Base-by-base conservation (phyloP, 2,888 invertebrate species). In the Strigamia maritima region DNA sequence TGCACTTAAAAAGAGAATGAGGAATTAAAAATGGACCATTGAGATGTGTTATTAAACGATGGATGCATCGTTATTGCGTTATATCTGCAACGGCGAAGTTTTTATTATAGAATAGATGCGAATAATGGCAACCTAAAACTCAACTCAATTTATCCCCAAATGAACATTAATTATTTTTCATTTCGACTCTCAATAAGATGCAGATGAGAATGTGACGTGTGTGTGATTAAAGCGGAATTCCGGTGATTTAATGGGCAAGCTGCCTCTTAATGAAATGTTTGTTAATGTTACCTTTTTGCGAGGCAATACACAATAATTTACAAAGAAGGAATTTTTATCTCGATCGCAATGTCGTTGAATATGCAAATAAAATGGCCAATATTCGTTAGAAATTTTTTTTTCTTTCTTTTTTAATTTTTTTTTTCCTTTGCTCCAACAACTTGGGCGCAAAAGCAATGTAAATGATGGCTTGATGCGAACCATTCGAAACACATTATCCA, bases 281-380 rank as follows among this genome's bases (percentile, higher is more conserved):
- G 65, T 65, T 65, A 65, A 65, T 65, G 65, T 65, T 65, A 65
- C 65, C 65, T 65, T 65, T 65, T 65, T 35, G 75, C 35, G 31
- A 75, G 75, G 75, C 75, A 75, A 75, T 75, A 75, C 75, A 75
- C 40, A 75, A 75, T 75, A 75, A 75, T 75, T 75, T 75, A 75
- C 75, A 75, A 75, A 75, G 31, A n/a, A 40, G 40, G 40, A 40
- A 75, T 75, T 75, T 65, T 65, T 65, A 65, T 65, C 65, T 65
- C 65, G 65, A 65, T 28, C 35, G 49, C 75, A 35, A 31, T 12
- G 49, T 35, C 40, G 22, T 22, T 75, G 75, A 75, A 75, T 75
- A 75, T 75, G 75, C 75, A 75, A 75, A 75, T 75, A 40, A 75
- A 75, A 75, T 75, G 38, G 75, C 75, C 75, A 40, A 65, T 65